Percentiles rank a stretch among this genome's conserved stretches.
These are phyloP conservation scores for Clarias magur DNA, from an alignment of 2,113 vertebrate genomes.

Conservation along the genomic window DNA sequence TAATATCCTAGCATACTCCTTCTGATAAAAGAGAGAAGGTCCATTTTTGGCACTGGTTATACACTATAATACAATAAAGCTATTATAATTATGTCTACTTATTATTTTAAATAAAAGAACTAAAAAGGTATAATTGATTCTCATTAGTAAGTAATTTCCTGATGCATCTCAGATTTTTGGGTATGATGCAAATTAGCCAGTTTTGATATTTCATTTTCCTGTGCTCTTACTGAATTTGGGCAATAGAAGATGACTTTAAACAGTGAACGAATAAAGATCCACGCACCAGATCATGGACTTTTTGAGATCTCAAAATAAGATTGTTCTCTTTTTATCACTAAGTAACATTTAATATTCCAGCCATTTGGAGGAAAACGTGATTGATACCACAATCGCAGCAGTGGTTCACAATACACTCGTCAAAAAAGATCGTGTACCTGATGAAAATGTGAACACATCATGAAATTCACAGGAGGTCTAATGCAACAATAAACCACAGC, in stretches of 20 bases:
- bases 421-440: background rate
- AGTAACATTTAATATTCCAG: no score
- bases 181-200: background rate
- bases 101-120: background rate
- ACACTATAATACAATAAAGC: background rate
- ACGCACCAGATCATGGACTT: background rate
- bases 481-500: conserved; percentile 7
- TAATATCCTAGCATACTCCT: background rate
- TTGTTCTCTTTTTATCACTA: background rate
- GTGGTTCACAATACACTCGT: background rate
- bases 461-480: background rate
- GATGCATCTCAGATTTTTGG: background rate
- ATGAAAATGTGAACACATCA: background rate
- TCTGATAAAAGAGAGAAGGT: background rate
- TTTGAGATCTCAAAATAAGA: background rate
- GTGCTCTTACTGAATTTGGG: background rate
- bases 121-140: background rate
- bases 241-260: background rate
- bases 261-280: background rate
- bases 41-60: background rate
- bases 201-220: background rate
- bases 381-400: background rate
- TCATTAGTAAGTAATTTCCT: background rate
- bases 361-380: background rate
- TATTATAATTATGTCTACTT: background rate